Percentiles rank a stretch among this genome's conserved stretches.
These are phyloP conservation scores for Xyliphius kryptos DNA, from an alignment of 2,113 vertebrate genomes.

Conservation along the genomic window DNA sequence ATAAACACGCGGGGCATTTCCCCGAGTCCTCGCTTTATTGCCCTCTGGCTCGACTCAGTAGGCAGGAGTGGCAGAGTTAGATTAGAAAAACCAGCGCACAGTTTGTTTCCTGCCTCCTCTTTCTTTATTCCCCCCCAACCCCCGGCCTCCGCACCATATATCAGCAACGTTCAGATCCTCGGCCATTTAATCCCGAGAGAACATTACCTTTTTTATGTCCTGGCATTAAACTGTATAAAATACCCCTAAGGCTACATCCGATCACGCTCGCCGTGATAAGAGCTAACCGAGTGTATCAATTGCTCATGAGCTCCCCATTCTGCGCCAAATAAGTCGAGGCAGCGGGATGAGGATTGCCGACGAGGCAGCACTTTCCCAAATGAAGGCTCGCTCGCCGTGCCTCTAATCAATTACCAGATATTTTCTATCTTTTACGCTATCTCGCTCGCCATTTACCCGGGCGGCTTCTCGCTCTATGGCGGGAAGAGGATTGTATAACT, in stretches of 20 bases:
- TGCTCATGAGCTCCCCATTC: slow-evolving; percentile 81
- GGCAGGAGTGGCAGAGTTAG: slow-evolving; percentile 73
- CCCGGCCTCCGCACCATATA: no score
- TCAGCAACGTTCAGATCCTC: slow-evolving; percentile 68
- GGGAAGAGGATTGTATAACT: no score
- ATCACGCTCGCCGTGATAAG: slow-evolving; percentile 75
- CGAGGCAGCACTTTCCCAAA: slow-evolving; percentile 72
- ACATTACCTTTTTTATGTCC: slow-evolving; percentile 80
- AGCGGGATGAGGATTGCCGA: slow-evolving; percentile 66
- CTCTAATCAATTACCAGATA: slow-evolving; percentile 79
- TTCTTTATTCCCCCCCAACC: no score
- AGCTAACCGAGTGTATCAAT: slow-evolving; percentile 85
- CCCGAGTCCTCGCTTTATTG: slow-evolving; percentile 75
- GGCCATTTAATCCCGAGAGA: slow-evolving; percentile 75
- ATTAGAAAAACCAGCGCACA: slow-evolving; percentile 74
- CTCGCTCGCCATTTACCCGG: slow-evolving; percentile 65
- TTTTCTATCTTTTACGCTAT: slow-evolving; percentile 62
- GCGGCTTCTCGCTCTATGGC: no score
- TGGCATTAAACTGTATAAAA: slow-evolving; percentile 78
- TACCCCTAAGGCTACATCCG: slow-evolving; percentile 76
- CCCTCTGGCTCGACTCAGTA: slow-evolving; percentile 71
- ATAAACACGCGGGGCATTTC: slow-evolving; percentile 69
- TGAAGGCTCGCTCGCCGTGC: slow-evolving; percentile 64
- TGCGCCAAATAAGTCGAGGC: slow-evolving; percentile 78
- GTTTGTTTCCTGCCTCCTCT: slow-evolving; percentile 65